Evolutionary conservation across 2,113 vertebrate genomes (phyloP), one percentile per base, ranked within the genome.

Genomic region (Colius striatus): DNA sequence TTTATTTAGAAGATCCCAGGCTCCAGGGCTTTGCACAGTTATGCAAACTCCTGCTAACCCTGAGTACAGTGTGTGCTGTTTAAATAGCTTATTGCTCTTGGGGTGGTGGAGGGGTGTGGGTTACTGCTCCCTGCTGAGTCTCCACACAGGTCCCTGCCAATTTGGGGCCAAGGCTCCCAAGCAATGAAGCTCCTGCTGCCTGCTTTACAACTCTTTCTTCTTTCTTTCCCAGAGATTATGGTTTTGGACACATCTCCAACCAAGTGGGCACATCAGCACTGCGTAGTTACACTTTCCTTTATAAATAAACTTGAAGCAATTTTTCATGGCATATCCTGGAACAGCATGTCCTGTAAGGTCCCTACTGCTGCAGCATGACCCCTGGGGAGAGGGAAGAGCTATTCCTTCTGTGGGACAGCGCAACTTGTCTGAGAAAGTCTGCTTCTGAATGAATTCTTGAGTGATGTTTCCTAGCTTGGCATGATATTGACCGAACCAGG

Each of bases 1-100:
- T 89, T 92, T 94, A 65, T 89, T 87, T 82, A 71, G 62, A 87
- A 75, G 75, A 85, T 83, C 57, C 57, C 77, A 68, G 61, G 38
- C 63, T 74, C 0, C 3, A 61, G 58, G 62, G 84, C 72, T 96
- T 65, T 92, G 83, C 75, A 60, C 1, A 11, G 79, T 95, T 89
- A 87, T 9, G 13, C 62, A 95, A 95, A 92, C 88, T 91, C 75
- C 68, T 76, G 16, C 75, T 77, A 79, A 76, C 70, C 18, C 36
- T 16, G 70, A 81, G 93, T 84, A 94, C 94, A 84, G 77, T 8
- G 11, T 84, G 91, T 85, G 74, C 94, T 92, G 84, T 63, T 95
- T 82, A 86, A 96, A 89, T 29, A 93, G 72, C 27, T 87, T 54
- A 38, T 38, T 80, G 70, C 87, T 96, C 72, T 87, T 27, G 3